phyloP scores from a whole-genome alignment of 2,113 vertebrate species.

The Aptenodytes forsteri region DNA sequence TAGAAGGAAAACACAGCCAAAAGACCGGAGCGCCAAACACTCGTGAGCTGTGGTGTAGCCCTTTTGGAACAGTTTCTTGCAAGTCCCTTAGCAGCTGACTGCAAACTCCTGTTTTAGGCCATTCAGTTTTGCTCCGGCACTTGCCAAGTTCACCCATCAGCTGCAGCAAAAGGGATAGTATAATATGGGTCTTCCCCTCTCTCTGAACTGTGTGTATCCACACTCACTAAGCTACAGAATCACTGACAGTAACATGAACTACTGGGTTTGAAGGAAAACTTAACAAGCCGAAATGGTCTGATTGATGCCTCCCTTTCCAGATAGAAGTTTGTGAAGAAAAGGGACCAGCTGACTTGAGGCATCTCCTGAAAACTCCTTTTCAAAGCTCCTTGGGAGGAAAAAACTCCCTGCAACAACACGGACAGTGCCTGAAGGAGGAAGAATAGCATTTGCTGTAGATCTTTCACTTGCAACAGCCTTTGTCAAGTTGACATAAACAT shows the following conservation, averaged over 20 bases:
- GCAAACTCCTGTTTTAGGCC: not conserved
- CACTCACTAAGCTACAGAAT: not conserved
- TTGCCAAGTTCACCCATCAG: not conserved
- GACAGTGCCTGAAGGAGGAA: not conserved
- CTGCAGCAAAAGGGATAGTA: not conserved
- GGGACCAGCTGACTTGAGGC: not conserved
- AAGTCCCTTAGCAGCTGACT: not conserved
- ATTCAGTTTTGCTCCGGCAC: not conserved
- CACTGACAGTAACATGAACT: not conserved
- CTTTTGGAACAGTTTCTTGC: not conserved
- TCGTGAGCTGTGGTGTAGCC: rapidly evolving
- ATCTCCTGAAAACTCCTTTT: not conserved
- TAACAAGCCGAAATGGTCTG: not conserved
- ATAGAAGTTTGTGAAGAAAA: not conserved
- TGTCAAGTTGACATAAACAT: not conserved
- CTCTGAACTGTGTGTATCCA: not conserved
- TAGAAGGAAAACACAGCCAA: not conserved
- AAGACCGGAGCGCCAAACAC: not conserved
- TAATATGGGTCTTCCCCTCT: not conserved
- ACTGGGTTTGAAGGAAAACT: not conserved
- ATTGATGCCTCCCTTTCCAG: not conserved
- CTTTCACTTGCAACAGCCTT: not conserved
- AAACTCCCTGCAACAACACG: not conserved
- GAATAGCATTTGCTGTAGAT: not conserved
- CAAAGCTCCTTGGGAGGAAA: not conserved